Evolutionary conservation across 2,888 invertebrate species (phyloP).

Genomic region (Papilio demoleus): DNA sequence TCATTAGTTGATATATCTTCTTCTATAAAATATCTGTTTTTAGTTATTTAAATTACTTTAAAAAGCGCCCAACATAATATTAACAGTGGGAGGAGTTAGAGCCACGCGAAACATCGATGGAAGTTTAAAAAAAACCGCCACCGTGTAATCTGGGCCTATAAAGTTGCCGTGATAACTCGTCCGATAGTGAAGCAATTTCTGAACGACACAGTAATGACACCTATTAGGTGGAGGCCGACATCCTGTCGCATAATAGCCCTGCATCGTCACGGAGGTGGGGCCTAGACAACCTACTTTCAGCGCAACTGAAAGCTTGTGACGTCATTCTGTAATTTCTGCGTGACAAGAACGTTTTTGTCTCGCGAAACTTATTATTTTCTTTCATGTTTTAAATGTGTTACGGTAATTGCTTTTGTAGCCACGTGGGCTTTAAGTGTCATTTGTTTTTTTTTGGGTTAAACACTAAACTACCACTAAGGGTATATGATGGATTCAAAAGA

Average conservation of each 20-base stretch:
- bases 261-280: slow-evolving; percentile 52
- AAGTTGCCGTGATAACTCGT: slow-evolving; percentile 75
- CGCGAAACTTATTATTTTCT: background rate
- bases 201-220: slow-evolving; percentile 81
- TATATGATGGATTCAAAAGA: too few relatives aligned
- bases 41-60: background rate
- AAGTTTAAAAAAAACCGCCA: slow-evolving; percentile 46
- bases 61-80: slow-evolving; percentile 14
- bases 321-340: slow-evolving; percentile 31
- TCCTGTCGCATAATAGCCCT: slow-evolving; percentile 73
- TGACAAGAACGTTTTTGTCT: slow-evolving; percentile 13
- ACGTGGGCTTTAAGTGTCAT: background rate
- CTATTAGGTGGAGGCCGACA: slow-evolving; percentile 73
- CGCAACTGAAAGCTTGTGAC: slow-evolving; percentile 42
- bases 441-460: background rate
- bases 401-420: background rate
- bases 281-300: slow-evolving; percentile 69
- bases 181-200: slow-evolving; percentile 82
- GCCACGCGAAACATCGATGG: slow-evolving; percentile 39
- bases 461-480: background rate
- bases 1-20: too few relatives aligned
- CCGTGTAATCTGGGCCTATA: slow-evolving; percentile 81
- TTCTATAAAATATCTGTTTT: background rate
- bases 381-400: background rate
- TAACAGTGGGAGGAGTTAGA: slow-evolving; percentile 30